These are phyloP conservation scores for Ectobius pallidus DNA, from an alignment of 2,888 invertebrate species.

Conservation along the genomic window DNA sequence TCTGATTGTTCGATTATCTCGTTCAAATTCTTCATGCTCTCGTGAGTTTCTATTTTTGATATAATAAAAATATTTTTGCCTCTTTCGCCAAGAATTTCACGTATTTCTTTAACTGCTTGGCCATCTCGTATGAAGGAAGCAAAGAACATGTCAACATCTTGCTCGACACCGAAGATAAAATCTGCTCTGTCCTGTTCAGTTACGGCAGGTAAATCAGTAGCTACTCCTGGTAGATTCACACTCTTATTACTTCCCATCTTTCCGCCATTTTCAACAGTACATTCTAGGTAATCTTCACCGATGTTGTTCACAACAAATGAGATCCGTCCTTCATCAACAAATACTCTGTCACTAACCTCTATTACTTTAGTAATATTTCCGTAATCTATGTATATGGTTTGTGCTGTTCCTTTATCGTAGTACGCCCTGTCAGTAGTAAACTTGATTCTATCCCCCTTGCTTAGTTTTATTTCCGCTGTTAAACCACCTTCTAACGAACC, in stretches of 20 bases:
- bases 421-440: constrained; percentile 81
- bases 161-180: constrained; percentile 87
- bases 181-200: constrained; percentile 97
- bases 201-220: constrained; percentile 95
- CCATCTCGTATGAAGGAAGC: constrained; percentile 97
- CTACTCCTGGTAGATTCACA: constrained; percentile 93
- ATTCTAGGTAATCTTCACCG: constrained; percentile 63
- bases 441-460: constrained; percentile 80
- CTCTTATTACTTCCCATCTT: constrained; percentile 93
- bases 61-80: constrained; percentile 95
- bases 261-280: constrained; percentile 92
- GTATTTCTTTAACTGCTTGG: constrained; percentile 85
- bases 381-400: constrained; percentile 87
- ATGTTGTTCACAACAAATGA: constrained; percentile 84
- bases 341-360: constrained; percentile 83
- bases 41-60: constrained; percentile 98
- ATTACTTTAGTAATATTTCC: constrained; percentile 93
- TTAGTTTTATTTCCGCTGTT: constrained; percentile 87
- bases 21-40: constrained; percentile 92
- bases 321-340: constrained; percentile 95
- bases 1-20: constrained; percentile 93
- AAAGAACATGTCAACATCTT: constrained; percentile 94
- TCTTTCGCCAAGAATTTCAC: constrained; percentile 76
- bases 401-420: constrained; percentile 77
- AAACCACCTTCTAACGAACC: constrained; percentile 91